These are phyloP conservation scores for Ectemnius continuus DNA, from an alignment of 2,888 invertebrate genomes.

Conservation along the genomic window DNA sequence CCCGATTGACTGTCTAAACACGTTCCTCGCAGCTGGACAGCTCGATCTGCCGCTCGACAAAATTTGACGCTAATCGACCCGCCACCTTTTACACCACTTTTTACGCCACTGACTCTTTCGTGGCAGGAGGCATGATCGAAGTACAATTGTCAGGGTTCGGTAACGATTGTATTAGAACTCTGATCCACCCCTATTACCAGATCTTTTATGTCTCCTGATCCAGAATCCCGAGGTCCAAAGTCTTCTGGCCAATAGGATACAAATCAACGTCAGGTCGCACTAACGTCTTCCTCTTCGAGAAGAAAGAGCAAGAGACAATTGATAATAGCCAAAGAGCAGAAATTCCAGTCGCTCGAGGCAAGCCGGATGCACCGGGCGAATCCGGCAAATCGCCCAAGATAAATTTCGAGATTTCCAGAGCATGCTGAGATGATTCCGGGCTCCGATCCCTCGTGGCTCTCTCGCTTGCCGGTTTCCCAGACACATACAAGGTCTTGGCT, in stretches of 20 bases:
- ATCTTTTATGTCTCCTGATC: background rate
- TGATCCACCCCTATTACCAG: background rate
- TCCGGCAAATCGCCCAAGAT: slow-evolving; percentile 71
- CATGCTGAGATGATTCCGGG: slow-evolving; percentile 24
- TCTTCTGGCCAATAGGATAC: background rate
- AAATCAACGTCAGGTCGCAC: background rate
- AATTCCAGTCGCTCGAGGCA: slow-evolving; percentile 1
- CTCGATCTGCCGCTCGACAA: slow-evolving; percentile 38
- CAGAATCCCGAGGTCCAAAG: background rate
- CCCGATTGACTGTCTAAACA: slow-evolving; percentile 38
- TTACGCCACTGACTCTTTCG: slow-evolving; percentile 1
- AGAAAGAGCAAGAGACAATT: background rate
- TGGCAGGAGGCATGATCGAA: background rate
- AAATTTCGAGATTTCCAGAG: slow-evolving; percentile 70
- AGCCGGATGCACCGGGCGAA: slow-evolving; percentile 15
- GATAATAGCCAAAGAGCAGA: slow-evolving; percentile 1
- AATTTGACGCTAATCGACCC: slow-evolving; percentile 19
- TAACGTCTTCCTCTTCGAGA: too few relatives aligned
- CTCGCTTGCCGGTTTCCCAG: slow-evolving; percentile 10
- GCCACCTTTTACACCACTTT: background rate
- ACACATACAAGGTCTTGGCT: slow-evolving; percentile 11
- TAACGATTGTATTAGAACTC: background rate
- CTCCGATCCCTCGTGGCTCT: background rate
- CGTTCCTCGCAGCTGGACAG: slow-evolving; percentile 48
- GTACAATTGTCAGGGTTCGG: background rate